Conservation (phyloP, 2,113 vertebrate species). For the Gallinago undulata region DNA sequence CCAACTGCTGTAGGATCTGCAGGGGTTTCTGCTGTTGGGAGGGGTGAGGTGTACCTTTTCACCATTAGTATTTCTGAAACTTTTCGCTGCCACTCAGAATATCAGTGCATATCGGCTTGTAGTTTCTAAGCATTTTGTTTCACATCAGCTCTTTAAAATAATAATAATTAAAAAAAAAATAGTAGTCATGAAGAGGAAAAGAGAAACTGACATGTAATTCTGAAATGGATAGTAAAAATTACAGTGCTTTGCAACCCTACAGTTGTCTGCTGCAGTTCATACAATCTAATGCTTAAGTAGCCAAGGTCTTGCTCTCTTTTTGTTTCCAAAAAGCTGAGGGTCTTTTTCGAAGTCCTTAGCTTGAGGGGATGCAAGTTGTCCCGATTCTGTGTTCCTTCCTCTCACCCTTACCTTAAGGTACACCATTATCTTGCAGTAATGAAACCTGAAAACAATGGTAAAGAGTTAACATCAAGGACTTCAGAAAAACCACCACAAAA, state of each 20-base stretch:
- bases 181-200: background rate
- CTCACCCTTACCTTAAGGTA: background rate
- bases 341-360: background rate
- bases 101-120: background rate
- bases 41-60: background rate
- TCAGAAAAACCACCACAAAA: slow-evolving; percentile 36
- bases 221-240: background rate
- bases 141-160: background rate
- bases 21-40: background rate
- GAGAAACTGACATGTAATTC: background rate
- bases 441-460: slow-evolving; percentile 8
- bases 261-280: background rate
- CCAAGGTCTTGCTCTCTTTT: background rate
- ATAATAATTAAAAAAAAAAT: background rate
- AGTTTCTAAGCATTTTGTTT: background rate
- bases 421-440: background rate
- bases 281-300: background rate
- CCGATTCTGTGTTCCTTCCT: background rate
- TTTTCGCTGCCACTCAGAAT: background rate
- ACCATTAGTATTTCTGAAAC: background rate
- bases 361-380: background rate
- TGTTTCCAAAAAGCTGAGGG: background rate
- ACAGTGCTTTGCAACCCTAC: background rate
- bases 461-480: slow-evolving; percentile 46
- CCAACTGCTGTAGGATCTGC: background rate